Base-by-base conservation (phyloP, 2,888 invertebrate genomes). In the Cremastobaeus sp. region DNA sequence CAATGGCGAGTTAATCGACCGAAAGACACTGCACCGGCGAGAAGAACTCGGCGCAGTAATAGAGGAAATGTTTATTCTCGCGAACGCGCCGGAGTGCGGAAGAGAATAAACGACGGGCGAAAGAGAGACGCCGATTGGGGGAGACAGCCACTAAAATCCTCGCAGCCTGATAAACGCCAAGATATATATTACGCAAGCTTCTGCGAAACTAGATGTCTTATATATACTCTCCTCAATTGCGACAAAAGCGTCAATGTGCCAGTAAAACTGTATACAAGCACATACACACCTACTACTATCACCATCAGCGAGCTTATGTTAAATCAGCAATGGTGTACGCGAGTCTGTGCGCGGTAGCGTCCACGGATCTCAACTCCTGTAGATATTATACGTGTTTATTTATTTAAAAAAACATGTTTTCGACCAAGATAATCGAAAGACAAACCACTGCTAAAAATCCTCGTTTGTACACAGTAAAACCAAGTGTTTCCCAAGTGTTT, bases 1-100 rank as follows among this genome's bases (percentile, higher is more conserved):
- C 73, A 73, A 68, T 62, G 45, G 66, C 48, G 57, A 68, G 50
- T 66, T 73, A 66, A 73, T 68, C 66, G 73, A 55, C 62, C 62
- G 62, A 62, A 37, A 62, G 55, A 41, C 30, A 41, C 48, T 39
- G 48, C 41, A 25, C 28, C 20, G 25, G 48, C 47, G 32, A 54
- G 66, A 54, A 60, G 70, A 54, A 62, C 35, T 37, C 55, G 34
- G 35, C 57, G 55, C 54, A 20, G 45, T 41, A 57, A 48, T 47
- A 64, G 64, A 57, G 66, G 55, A 55, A 66, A 66, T 66, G 48
- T 66, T 66, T 66, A 55, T 66, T 48, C 66, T 66, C 54, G 65
- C 55, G 55, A 65, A 30, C 64, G 20, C 41, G 32, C 43, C 32
- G 43, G 45, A 34, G 54, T 47, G 54, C 65, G 54, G 66, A 55